Conservation (phyloP, 2,888 invertebrate species). For the Spodoptera picta region DNA sequence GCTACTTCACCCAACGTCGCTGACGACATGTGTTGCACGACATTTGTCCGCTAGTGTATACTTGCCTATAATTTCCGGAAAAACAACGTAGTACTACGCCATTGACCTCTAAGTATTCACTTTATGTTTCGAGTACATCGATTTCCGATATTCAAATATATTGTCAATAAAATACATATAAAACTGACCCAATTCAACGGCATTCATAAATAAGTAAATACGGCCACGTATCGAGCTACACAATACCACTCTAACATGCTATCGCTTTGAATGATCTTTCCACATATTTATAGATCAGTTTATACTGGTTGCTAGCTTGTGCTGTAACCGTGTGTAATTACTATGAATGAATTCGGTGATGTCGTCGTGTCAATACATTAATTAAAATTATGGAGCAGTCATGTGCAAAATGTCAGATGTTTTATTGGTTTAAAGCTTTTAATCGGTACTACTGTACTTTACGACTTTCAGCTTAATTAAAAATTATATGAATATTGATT, state of each 20-base stretch:
- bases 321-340: not conserved
- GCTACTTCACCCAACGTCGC: no score
- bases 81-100: no score
- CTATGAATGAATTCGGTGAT: not conserved
- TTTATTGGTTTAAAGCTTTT: conserved; percentile 4
- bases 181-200: not conserved
- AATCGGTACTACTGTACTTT: not conserved
- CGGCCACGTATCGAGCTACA: no score
- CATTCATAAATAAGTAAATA: not conserved
- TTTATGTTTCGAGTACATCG: no score
- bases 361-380: conserved; percentile 1
- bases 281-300: no score
- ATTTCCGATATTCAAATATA: not conserved
- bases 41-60: no score
- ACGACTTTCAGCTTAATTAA: not conserved
- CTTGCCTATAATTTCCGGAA: no score
- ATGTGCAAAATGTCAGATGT: not conserved
- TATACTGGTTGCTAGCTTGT: no score
- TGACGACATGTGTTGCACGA: no score
- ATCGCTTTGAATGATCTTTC: no score
- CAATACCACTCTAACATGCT: no score
- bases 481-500: not conserved
- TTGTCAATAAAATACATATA: not conserved
- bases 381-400: not conserved
- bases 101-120: no score